Evolutionary conservation across 2,113 vertebrate species (phyloP).

Genomic region (Camarhynchus parvulus): DNA sequence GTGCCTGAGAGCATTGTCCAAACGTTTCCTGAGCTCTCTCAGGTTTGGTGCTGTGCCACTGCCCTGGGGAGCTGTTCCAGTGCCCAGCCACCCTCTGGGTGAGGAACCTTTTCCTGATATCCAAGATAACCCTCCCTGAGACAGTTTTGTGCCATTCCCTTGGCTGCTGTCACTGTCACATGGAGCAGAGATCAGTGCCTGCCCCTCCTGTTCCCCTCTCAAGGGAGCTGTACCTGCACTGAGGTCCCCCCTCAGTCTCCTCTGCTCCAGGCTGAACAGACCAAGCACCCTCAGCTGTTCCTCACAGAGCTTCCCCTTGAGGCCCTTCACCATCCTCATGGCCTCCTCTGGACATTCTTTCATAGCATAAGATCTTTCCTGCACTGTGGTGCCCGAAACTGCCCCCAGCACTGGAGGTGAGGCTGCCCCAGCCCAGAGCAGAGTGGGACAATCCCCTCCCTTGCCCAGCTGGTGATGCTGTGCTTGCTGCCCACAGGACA

Average conservation of each 20-base stretch:
- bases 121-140: no score
- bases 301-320: background rate
- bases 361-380: background rate
- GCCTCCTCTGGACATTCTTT: background rate
- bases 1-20: background rate
- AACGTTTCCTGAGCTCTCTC: background rate
- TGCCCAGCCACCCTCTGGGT: background rate
- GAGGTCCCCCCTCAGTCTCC: background rate
- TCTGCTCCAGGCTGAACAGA: background rate
- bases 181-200: background rate
- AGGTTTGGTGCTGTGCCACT: background rate
- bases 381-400: background rate
- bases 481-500: background rate
- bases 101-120: background rate
- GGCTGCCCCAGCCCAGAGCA: background rate
- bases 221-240: fast-evolving
- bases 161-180: background rate
- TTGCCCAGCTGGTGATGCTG: fast-evolving
- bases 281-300: background rate
- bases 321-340: background rate
- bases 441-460: background rate
- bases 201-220: background rate
- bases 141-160: background rate
- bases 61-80: background rate
- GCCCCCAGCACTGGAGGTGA: background rate